Evolutionary conservation across 2,888 invertebrate species (phyloP).

Genomic region (Dermolepida albohirtum): DNA sequence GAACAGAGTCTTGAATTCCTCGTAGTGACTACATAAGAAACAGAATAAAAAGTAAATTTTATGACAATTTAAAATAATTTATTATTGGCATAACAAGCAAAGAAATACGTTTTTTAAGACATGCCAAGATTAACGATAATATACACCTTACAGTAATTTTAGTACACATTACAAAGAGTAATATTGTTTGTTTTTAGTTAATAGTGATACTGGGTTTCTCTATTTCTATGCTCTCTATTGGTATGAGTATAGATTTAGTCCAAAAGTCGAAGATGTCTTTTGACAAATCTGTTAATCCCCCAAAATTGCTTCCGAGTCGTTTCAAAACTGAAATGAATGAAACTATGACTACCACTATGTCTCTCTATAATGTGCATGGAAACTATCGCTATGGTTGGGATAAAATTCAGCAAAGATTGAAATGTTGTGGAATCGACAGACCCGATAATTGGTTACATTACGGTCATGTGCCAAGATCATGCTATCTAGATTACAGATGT

Average conservation of each 20-base stretch:
- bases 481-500: slow-evolving; percentile 39
- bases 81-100: too few species aligned
- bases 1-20: too few species aligned
- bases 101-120: too few species aligned
- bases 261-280: slow-evolving; percentile 44
- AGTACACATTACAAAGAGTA: not conserved
- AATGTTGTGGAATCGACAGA: slow-evolving; percentile 49
- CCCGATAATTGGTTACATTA: slow-evolving; percentile 45
- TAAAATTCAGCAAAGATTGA: slow-evolving; percentile 45
- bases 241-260: slow-evolving; percentile 41
- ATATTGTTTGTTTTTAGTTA: slow-evolving; percentile 38
- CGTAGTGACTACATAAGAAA: too few species aligned
- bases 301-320: slow-evolving; percentile 29
- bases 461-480: slow-evolving; percentile 44
- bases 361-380: slow-evolving; percentile 32
- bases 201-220: slow-evolving; percentile 44
- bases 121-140: too few species aligned
- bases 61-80: too few species aligned
- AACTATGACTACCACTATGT: slow-evolving; percentile 42
- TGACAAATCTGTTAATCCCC: slow-evolving; percentile 26
- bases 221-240: slow-evolving; percentile 42
- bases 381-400: slow-evolving; percentile 45
- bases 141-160: too few species aligned
- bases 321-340: slow-evolving; percentile 43
- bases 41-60: too few species aligned